Percentiles rank a stretch among this genome's conserved stretches.
Evolutionary conservation across 2,113 vertebrate genomes (phyloP).

Genomic region (Etia nguti): DNA sequence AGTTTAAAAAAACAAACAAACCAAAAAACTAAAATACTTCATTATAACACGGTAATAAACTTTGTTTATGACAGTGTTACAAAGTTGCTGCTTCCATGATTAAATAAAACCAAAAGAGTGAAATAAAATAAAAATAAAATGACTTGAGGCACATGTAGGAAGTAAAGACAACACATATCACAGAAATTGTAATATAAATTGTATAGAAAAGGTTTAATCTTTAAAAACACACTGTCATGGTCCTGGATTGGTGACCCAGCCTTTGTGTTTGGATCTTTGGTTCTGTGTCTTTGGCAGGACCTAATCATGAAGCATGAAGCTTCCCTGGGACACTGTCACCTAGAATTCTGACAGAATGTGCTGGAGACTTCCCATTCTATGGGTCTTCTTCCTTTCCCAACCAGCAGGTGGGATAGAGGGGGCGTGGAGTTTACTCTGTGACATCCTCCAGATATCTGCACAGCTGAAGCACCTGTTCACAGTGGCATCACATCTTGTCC

Average conservation of each 20-base stretch:
- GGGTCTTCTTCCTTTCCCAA: neutral
- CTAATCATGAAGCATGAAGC: neutral
- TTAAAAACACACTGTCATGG: neutral
- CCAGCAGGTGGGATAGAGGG: neutral
- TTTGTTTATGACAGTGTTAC: neutral
- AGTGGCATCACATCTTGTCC: neutral
- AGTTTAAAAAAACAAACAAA: neutral
- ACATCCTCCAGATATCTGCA: neutral
- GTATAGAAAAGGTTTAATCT: neutral
- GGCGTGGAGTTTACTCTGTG: neutral
- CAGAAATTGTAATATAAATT: neutral
- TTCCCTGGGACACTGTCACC: neutral
- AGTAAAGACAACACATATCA: neutral
- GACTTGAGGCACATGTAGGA: neutral
- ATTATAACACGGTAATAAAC: neutral
- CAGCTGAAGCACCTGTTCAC: neutral
- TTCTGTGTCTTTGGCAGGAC: neutral
- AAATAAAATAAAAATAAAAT: neutral
- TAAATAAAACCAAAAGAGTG: neutral
- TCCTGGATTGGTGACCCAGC: neutral
- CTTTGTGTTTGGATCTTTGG: neutral
- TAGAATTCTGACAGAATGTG: neutral
- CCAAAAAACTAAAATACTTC: accelerated
- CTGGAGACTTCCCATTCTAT: neutral
- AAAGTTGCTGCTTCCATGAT: neutral